Conservation (phyloP, 2,113 vertebrate genomes). For the Pachycephala philippinensis region DNA sequence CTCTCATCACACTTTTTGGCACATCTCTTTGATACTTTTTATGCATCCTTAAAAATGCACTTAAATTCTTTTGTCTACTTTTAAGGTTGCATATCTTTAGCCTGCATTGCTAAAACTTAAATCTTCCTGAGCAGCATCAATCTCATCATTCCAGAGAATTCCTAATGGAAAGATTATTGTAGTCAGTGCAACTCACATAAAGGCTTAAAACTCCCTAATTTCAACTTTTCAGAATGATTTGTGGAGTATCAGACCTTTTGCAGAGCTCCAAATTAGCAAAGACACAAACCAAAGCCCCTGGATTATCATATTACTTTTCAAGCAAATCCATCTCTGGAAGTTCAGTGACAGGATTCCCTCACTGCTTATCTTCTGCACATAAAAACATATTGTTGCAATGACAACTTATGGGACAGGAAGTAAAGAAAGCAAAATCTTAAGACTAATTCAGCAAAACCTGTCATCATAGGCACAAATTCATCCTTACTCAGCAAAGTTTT, state of each 20-base stretch:
- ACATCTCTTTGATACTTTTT: not conserved
- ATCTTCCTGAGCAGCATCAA: not conserved
- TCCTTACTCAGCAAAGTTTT: not conserved
- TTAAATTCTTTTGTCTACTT: not conserved
- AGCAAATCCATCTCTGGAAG: not conserved
- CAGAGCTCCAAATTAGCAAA: not conserved
- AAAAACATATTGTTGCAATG: not conserved
- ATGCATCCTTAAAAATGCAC: not conserved
- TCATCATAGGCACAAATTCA: not conserved
- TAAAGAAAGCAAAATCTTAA: not conserved
- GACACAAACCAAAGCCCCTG: not conserved
- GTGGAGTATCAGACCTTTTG: not conserved
- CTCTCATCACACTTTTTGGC: not conserved
- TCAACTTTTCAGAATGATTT: not conserved
- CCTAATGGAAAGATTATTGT: not conserved
- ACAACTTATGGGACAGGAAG: not conserved
- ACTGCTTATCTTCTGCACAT: not conserved
- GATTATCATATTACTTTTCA: not conserved
- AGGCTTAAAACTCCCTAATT: not conserved
- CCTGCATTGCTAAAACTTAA: not conserved
- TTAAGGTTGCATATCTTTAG: not conserved
- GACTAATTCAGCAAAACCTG: not conserved
- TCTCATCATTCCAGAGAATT: not conserved
- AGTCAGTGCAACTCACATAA: not conserved
- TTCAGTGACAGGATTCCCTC: not conserved